Base-by-base conservation (phyloP, 2,888 invertebrate species). In the Callyntrura guangdongensis region DNA sequence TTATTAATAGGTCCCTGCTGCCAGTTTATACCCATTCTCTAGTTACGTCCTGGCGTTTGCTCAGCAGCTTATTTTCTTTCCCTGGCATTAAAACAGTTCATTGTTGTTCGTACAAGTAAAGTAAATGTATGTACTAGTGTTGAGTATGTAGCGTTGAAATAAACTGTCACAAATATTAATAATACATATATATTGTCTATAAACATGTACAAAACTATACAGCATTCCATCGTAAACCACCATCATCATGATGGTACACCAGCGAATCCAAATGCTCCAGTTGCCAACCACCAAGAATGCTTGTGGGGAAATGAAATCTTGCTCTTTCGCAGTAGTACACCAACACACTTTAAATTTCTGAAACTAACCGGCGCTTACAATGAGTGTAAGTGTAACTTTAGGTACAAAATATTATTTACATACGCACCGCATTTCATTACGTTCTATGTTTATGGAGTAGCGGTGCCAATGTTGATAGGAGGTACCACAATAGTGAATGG, bases 1-100 rank as follows among this genome's bases (percentile, higher is more conserved):
- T 88, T 88, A 88, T 88, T 88, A 88, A 88, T 88, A 88, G 87
- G 87, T 69, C 87, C 87, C 87, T 81, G 81, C 87, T 82, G 87
- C 87, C 87, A 88, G 87, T 88, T 88, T 88, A 88, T 88, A 88
- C 79, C 53, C 67, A 67, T 61, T 79, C 87, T 87, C 87, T 47
- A 22, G 69, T n/a, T 86, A 61, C 72, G 53, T 88, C 59, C 86
- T 86, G 74, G 53, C 49, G 14, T 86, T 86, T 74, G 64, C 64
- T 45, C 74, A 74, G 45, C 56, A 36, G 64, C 64, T 85, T 86
- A 74, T 77, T 86, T 79, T 45, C 79, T 79, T 79, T 79, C 77
- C 64, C 47, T 17, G 14, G 47, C n/a, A 22, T 22, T 12, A 56
- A 36, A 59, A 59, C 6, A 61, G 61, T n/a, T 36, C 74, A 74